Percentiles rank a stretch among this genome's conserved stretches.
Conservation (phyloP, 1,140 invertebrate species). For the Dreissena polymorpha region DNA sequence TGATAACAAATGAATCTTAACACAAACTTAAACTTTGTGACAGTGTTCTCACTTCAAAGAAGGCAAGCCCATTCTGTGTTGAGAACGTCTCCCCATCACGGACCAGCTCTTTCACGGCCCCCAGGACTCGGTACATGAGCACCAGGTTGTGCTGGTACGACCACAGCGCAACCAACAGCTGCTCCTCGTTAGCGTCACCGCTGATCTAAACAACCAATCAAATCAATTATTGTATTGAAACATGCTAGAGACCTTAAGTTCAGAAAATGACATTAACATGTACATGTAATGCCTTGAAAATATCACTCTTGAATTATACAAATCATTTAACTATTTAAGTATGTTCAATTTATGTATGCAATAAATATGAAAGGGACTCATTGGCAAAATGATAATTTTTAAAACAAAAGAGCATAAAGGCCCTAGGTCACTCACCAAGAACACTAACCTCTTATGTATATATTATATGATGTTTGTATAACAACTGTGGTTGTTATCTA, state of each 20-base stretch:
- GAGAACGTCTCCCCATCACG: background rate
- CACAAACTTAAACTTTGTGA: too few species aligned
- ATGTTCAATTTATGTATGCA: too few species aligned
- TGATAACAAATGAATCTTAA: too few species aligned
- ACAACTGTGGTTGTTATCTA: too few species aligned
- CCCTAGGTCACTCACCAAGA: too few species aligned
- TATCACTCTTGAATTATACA: background rate
- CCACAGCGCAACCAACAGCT: conserved; percentile 43
- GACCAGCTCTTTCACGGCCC: background rate
- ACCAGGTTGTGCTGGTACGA: conserved; percentile 24
- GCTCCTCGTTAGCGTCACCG: conserved; percentile 22
- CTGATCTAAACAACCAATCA: conserved; percentile 14
- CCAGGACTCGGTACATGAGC: conserved; percentile 22
- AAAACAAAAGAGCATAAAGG: too few species aligned
- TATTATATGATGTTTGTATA: too few species aligned
- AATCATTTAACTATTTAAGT: too few species aligned
- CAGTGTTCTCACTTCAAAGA: conserved; percentile 7
- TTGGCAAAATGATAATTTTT: too few species aligned
- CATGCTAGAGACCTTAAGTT: background rate
- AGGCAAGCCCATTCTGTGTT: background rate
- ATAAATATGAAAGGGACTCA: too few species aligned
- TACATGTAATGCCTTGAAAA: background rate
- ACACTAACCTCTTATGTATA: too few species aligned
- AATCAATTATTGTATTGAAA: background rate
- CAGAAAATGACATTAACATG: background rate